Evolutionary conservation across 2,113 vertebrate genomes (phyloP).

Genomic region (Microcebus murinus): DNA sequence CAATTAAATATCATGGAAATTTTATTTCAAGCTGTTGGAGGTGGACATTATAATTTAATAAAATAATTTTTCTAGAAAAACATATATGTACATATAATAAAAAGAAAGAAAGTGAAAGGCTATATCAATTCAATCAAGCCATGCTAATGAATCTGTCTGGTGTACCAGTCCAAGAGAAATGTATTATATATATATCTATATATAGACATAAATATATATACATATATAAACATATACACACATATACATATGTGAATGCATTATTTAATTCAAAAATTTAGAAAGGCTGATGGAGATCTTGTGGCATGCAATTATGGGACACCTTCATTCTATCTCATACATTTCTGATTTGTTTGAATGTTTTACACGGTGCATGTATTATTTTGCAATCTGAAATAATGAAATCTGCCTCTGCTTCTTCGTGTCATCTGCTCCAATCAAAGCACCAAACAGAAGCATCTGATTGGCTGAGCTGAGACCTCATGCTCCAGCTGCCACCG

Average conservation of each 20-base stretch:
- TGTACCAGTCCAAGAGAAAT: background rate
- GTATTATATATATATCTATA: no score
- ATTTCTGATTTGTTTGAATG: background rate
- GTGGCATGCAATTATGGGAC: background rate
- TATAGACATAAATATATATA: background rate
- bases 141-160: background rate
- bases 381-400: background rate
- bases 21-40: background rate
- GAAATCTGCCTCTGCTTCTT: background rate
- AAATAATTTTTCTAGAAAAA: background rate
- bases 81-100: background rate
- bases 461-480: background rate
- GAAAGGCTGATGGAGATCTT: background rate
- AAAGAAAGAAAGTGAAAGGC: background rate
- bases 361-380: background rate
- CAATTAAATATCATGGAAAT: conserved; percentile 70
- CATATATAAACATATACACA: background rate
- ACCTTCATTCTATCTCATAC: background rate
- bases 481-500: background rate
- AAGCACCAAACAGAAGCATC: background rate
- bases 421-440: background rate
- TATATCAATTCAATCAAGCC: background rate
- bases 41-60: background rate
- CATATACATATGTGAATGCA: background rate
- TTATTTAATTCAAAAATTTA: conserved; percentile 1